These are phyloP conservation scores for Neolamprologus brichardi DNA, from an alignment of 2,113 vertebrate genomes.

Conservation along the genomic window DNA sequence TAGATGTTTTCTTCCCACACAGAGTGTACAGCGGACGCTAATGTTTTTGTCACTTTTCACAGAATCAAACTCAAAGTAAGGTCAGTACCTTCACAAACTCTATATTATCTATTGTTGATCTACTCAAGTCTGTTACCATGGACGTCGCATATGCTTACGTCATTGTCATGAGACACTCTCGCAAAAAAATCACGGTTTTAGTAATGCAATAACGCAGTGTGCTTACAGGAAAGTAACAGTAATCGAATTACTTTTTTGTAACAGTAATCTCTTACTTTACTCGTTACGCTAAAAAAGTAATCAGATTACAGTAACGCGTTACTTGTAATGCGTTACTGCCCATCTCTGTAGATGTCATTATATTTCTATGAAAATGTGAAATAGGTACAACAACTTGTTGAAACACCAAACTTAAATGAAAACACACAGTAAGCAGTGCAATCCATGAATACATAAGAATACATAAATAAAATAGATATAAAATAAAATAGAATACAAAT, in stretches of 20 bases:
- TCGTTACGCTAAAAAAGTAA: background rate
- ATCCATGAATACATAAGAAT: background rate
- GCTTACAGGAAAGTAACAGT: rapidly evolving
- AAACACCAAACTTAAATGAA: background rate
- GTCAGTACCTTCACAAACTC: background rate
- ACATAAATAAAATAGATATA: background rate
- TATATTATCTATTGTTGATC: background rate
- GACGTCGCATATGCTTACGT: background rate
- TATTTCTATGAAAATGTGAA: background rate
- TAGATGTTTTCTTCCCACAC: background rate
- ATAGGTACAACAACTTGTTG: background rate
- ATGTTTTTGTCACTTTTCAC: background rate
- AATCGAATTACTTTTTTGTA: background rate
- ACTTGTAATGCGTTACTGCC: background rate
- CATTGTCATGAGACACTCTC: background rate
- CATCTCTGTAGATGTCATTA: background rate
- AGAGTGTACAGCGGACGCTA: rapidly evolving
- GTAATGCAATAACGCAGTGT: background rate
- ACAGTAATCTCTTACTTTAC: background rate
- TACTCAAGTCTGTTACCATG: background rate
- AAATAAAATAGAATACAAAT: background rate
- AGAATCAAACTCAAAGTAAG: background rate
- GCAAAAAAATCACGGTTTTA: background rate
- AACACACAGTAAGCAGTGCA: background rate
- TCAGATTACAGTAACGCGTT: rapidly evolving